Percentiles rank a stretch among this genome's conserved stretches.
These are phyloP conservation scores for Molossus molossus DNA, from an alignment of 2,797 vertebrate genomes.

Conservation along the genomic window DNA sequence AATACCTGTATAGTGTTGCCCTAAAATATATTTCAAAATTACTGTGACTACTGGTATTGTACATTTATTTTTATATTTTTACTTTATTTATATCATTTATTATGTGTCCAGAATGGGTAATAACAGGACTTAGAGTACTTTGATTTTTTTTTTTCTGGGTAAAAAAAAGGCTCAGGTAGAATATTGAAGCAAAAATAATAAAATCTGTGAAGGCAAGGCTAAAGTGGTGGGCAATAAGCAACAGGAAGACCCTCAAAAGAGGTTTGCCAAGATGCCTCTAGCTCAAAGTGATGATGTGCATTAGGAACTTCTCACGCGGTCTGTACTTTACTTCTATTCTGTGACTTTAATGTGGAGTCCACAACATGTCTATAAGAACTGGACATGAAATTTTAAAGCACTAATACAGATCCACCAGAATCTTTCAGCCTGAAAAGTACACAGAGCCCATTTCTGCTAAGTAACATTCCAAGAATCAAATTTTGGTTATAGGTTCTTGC, in stretches of 20 bases:
- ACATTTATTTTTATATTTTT: neutral
- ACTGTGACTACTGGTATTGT: neutral
- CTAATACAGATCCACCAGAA: neutral
- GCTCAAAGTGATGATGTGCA: neutral
- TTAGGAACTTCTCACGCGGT: neutral
- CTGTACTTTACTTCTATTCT: neutral
- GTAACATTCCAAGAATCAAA: neutral
- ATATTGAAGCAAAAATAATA: neutral
- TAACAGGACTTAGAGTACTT: neutral
- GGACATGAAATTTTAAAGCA: neutral
- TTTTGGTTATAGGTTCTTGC: too few relatives aligned
- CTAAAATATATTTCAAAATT: neutral
- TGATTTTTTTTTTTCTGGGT: neutral
- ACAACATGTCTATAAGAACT: neutral
- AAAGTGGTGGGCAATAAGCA: neutral
- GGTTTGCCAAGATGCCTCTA: accelerated
- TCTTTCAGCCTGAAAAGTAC: neutral
- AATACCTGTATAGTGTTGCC: neutral
- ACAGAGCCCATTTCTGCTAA: neutral
- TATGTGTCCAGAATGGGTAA: neutral
- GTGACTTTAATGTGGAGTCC: neutral
- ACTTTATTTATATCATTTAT: neutral
- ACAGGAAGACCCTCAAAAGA: neutral
- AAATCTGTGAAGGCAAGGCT: neutral
- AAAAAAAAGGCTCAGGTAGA: neutral